Percentiles rank a stretch among this genome's conserved stretches.
Conservation (phyloP, 2,113 vertebrate species). For the Psophia crepitans region DNA sequence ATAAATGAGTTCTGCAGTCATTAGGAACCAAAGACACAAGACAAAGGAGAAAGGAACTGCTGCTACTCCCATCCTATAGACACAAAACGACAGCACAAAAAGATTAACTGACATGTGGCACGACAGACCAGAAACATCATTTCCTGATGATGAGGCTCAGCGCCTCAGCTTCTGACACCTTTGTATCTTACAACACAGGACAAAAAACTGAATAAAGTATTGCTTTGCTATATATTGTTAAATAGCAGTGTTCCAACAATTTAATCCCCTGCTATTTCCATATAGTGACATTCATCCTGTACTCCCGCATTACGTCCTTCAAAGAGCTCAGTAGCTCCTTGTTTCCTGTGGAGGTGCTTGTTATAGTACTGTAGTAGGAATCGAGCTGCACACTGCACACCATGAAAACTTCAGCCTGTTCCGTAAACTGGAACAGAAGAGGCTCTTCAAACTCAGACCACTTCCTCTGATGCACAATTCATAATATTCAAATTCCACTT, state of each 20-base stretch:
- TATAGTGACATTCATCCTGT: not conserved
- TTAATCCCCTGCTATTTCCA: not conserved
- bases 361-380: fast-evolving
- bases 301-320: not conserved
- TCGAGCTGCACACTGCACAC: fast-evolving
- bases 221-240: not conserved
- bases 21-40: not conserved
- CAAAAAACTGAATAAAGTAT: not conserved
- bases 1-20: not conserved
- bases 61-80: not conserved
- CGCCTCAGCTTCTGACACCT: not conserved
- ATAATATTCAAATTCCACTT: not conserved
- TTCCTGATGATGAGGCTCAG: not conserved
- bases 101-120: not conserved
- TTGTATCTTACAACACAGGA: not conserved
- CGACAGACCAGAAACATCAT: not conserved
- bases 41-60: not conserved
- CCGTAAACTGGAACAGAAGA: not conserved
- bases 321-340: not conserved
- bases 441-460: not conserved
- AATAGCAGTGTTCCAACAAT: not conserved
- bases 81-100: not conserved
- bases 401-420: not conserved
- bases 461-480: not conserved
- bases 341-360: not conserved